Conservation (phyloP, 2,888 invertebrate species). For the Anarsia innoxiella region DNA sequence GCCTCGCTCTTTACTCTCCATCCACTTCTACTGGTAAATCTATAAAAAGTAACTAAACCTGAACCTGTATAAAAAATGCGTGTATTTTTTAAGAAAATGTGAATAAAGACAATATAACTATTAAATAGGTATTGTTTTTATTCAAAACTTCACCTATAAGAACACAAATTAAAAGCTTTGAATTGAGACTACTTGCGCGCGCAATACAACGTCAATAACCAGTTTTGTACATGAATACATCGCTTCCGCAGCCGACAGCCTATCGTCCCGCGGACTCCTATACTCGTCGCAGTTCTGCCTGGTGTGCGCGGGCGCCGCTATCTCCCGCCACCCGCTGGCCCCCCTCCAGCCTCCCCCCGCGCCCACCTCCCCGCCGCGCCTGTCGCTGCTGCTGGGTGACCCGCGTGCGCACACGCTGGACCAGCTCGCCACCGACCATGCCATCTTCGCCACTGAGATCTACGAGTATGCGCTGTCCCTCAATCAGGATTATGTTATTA, state of each 20-base stretch:
- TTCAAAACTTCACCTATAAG: no score
- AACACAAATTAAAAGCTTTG: no score
- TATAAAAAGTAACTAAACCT: no score
- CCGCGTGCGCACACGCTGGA: constrained; percentile 77
- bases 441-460: constrained; percentile 95
- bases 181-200: no score
- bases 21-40: no score
- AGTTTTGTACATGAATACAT: no score
- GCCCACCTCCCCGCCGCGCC: constrained; percentile 68
- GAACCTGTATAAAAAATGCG: no score
- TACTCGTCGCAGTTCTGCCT: constrained; percentile 98
- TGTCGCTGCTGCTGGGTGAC: constrained; percentile 87
- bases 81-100: no score
- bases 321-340: constrained; percentile 32
- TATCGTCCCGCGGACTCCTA: constrained; percentile 83
- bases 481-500: constrained; percentile 81
- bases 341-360: constrained; percentile 53
- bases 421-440: constrained; percentile 85
- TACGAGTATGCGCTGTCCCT: constrained; percentile 94
- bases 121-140: no score
- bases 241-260: constrained; percentile 76
- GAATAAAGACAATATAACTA: no score
- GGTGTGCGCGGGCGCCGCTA: constrained; percentile 73
- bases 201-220: no score
- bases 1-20: no score